Evolutionary conservation across 1,140 invertebrate genomes (phyloP).

Genomic region (Lepidurus couesii): DNA sequence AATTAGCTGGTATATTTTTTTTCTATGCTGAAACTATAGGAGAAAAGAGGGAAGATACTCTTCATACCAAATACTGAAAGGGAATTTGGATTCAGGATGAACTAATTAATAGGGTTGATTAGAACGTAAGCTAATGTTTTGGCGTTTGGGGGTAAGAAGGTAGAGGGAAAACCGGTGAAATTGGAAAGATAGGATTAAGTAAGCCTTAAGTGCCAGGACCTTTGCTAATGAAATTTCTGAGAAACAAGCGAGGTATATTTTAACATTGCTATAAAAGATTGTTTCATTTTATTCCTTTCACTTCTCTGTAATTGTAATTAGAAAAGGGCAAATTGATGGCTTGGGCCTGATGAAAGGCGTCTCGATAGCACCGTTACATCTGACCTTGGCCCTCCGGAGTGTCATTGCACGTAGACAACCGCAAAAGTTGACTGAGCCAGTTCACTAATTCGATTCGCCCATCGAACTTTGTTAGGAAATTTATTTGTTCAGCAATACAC

Average conservation of each 20-base stretch:
- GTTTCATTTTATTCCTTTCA: background rate
- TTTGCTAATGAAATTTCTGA: too few species aligned
- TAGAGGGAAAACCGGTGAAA: background rate
- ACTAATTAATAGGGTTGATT: too few species aligned
- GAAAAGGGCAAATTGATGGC: background rate
- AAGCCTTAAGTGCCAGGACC: background rate
- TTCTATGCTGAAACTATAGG: too few species aligned
- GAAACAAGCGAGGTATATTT: too few species aligned
- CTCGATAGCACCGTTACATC: background rate
- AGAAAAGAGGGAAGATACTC: too few species aligned
- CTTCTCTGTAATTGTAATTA: background rate
- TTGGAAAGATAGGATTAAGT: background rate
- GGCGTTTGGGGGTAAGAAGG: background rate
- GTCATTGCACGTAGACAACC: slow-evolving; percentile 18
- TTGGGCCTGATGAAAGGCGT: background rate
- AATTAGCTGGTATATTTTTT: too few species aligned
- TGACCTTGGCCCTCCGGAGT: background rate
- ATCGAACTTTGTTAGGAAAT: too few species aligned
- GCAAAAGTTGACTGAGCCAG: background rate
- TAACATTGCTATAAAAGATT: too few species aligned
- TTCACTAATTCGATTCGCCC: background rate
- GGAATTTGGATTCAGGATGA: too few species aligned
- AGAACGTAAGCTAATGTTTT: too few species aligned
- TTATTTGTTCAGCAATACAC: too few species aligned
- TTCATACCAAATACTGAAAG: too few species aligned